Evolutionary conservation across 2,888 invertebrate genomes (phyloP), one percentile per base, ranked within the genome.

Genomic region (Blastobasis lacticolella): DNA sequence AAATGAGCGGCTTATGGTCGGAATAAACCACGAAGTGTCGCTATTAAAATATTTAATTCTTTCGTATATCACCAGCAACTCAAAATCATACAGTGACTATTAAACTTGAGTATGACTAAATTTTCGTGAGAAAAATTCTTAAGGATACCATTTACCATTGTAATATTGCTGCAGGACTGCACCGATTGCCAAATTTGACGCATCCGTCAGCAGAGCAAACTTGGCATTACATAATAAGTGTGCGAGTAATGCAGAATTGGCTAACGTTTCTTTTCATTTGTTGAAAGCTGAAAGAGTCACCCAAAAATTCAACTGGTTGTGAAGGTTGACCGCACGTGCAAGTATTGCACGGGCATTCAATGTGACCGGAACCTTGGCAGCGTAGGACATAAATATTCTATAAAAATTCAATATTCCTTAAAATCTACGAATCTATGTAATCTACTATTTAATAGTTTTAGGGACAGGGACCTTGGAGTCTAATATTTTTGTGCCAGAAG

Each of bases 141-240:
- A n/a, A n/a, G n/a, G n/a, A n/a, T n/a, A n/a, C n/a, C n/a, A n/a
- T n/a, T n/a, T n/a, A n/a, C n/a, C n/a, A 68, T 60, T 46, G 4
- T 56, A 49, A 0, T 46, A 37, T 55, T 78, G 77, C 49, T 79
- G 71, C 5, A 81, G 44, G 0, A 61, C 66, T 5, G 67, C 71
- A 1, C 76, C 78, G 5, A 75, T 60, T 4, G 73, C 65, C 5
- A 45, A 51, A 46, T 75, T 68, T 1, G 76, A 78, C 1, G 78
- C 78, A 53, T 78, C 73, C 1, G 59, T 59, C 36, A 6, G 57
- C 49, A 5, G 72, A 9, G 36, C 62, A 52, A 73, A 38, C 23
- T 55, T 49, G 3, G 67, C 64, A 8, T 60, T 46, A 4, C 51
- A 38, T 5, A 56, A 54, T 1, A 70, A 73, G 49, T 78, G 73